Conservation (phyloP, 2,888 invertebrate genomes). For the Nycteola revayana region DNA sequence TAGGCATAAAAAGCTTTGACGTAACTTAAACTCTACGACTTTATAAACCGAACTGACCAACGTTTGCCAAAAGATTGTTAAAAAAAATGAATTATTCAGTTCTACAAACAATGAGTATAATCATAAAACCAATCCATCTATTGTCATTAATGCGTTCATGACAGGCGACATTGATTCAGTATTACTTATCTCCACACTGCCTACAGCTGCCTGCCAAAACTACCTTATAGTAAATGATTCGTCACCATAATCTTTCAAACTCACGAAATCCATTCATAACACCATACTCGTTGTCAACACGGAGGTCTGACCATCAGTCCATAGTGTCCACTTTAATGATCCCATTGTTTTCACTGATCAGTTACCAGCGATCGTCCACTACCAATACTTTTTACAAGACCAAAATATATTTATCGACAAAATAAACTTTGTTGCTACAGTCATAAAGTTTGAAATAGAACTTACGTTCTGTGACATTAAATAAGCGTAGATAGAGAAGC, state of each 20-base stretch:
- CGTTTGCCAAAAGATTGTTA: too few relatives aligned
- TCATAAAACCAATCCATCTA: too few relatives aligned
- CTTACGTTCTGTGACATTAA: neutral
- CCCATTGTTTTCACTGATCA: constrained; percentile 66
- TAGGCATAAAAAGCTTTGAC: too few relatives aligned
- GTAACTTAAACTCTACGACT: too few relatives aligned
- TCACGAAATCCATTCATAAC: constrained; percentile 40
- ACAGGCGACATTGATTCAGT: too few relatives aligned
- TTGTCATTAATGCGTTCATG: too few relatives aligned
- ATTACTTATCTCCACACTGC: neutral
- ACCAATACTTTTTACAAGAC: constrained; percentile 42
- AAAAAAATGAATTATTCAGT: too few relatives aligned
- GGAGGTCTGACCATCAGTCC: constrained; percentile 74
- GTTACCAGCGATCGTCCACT: constrained; percentile 66
- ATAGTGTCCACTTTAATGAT: constrained; percentile 71
- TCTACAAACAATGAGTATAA: too few relatives aligned
- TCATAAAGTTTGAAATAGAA: constrained; percentile 16
- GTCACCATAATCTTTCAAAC: constrained; percentile 18
- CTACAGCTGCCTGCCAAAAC: too few relatives aligned
- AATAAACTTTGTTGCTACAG: constrained; percentile 15
- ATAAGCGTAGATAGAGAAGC: constrained; percentile 10
- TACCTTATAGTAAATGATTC: constrained; percentile 22
- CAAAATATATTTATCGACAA: constrained; percentile 9
- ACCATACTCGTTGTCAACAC: constrained; percentile 45
- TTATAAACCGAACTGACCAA: too few relatives aligned